Evolutionary conservation across 1,140 invertebrate species (phyloP).

Genomic region (Apolygus lucorum): DNA sequence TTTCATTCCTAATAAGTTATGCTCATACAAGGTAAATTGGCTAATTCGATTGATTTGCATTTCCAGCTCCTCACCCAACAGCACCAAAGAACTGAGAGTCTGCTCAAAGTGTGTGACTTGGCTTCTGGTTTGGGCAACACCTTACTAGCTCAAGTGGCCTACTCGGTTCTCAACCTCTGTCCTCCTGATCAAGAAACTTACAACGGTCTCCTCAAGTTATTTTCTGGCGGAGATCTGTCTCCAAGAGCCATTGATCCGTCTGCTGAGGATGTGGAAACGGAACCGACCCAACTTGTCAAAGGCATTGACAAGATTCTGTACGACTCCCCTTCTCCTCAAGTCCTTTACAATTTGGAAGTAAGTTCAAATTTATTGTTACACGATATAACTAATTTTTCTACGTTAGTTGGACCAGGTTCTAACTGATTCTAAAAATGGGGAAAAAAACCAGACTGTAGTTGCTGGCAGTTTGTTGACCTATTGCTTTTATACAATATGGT

Average conservation of each 20-base stretch:
- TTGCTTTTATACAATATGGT: too few species aligned
- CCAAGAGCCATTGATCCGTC: not conserved
- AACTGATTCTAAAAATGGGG: too few species aligned
- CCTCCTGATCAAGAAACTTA: constrained; percentile 22
- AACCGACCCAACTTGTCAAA: constrained; percentile 34
- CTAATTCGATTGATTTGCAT: too few species aligned
- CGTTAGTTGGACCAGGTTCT: too few species aligned
- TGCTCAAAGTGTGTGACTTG: constrained; percentile 24
- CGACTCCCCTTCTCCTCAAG: constrained; percentile 61
- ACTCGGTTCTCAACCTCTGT: constrained; percentile 25
- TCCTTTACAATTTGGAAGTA: constrained; percentile 63
- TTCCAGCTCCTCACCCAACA: constrained; percentile 25
- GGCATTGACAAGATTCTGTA: constrained; percentile 65
- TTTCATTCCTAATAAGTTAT: too few species aligned
- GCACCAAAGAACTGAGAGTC: constrained; percentile 15
- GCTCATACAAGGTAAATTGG: too few species aligned
- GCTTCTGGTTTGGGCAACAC: constrained; percentile 24
- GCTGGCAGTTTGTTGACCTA: too few species aligned
- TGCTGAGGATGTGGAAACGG: not conserved
- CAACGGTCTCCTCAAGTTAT: constrained; percentile 13
- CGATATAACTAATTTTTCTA: not conserved
- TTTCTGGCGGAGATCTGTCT: constrained; percentile 2
- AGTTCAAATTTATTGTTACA: constrained; percentile 26
- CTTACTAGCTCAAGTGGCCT: constrained; percentile 22
- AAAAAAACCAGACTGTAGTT: too few species aligned